phyloP scores from a whole-genome alignment of 2,888 invertebrate species.

The Napeogenes sylphis region DNA sequence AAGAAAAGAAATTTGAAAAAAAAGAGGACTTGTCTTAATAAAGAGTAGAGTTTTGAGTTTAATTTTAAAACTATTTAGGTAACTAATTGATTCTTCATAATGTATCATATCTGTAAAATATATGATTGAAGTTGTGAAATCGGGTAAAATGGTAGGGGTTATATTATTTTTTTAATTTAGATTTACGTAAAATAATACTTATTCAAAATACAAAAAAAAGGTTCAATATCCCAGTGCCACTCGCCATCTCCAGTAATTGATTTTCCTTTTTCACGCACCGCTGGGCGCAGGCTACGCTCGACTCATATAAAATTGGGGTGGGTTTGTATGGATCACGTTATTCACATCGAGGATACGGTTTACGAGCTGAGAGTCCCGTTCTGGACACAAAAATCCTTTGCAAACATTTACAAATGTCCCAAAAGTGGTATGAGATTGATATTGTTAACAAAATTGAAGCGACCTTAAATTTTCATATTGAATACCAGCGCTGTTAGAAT shows the following conservation, averaged over 20 bases:
- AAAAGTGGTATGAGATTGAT: slow-evolving; percentile 17
- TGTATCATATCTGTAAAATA: no score
- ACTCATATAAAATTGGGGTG: slow-evolving; percentile 46
- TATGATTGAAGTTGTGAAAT: no score
- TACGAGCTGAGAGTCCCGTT: slow-evolving; percentile 28
- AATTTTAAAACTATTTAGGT: no score
- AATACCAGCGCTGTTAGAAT: no score
- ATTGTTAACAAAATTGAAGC: slow-evolving; percentile 9
- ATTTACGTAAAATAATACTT: neutral
- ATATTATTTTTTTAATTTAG: neutral
- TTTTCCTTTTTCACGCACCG: slow-evolving; percentile 72
- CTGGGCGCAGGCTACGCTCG: slow-evolving; percentile 51
- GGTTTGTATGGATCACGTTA: slow-evolving; percentile 19
- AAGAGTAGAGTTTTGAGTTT: no score
- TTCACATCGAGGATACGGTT: slow-evolving; percentile 32
- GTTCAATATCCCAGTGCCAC: slow-evolving; percentile 27
- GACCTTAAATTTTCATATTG: neutral
- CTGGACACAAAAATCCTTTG: slow-evolving; percentile 21
- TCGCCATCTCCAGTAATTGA: slow-evolving; percentile 72
- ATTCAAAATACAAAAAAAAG: slow-evolving; percentile 4
- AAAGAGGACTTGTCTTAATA: no score
- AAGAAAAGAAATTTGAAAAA: no score
- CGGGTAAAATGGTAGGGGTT: no score
- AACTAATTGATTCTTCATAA: no score
- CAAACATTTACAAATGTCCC: slow-evolving; percentile 14